Conservation (phyloP, 2,888 invertebrate genomes). For the Cephonodes hylas region DNA sequence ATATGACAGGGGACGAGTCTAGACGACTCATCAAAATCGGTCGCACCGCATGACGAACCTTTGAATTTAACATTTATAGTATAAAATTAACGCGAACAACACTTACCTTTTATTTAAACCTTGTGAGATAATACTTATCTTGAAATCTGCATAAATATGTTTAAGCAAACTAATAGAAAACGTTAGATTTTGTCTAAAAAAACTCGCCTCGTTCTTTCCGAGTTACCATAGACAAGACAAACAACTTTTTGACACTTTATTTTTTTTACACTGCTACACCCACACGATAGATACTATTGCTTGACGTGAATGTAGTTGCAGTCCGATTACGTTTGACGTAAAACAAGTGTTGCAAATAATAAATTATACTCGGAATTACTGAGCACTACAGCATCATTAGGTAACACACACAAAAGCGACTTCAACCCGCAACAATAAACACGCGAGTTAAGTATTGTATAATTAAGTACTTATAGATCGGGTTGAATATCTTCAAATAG, state of each 20-base stretch:
- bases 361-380: background rate
- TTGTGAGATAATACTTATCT: constrained; percentile 32
- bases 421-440: background rate
- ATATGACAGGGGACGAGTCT: constrained; percentile 52
- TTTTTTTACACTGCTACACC: background rate
- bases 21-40: constrained; percentile 63
- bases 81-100: background rate
- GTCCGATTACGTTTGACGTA: background rate
- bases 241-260: constrained; percentile 1
- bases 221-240: constrained; percentile 36
- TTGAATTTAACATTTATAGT: constrained; percentile 25
- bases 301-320: background rate
- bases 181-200: constrained; percentile 53
- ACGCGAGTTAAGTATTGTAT: background rate
- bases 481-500: background rate
- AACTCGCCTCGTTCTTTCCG: constrained; percentile 48
- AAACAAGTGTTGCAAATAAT: background rate
- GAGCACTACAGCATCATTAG: background rate
- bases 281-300: background rate
- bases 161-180: constrained; percentile 36
- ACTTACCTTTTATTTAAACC: constrained; percentile 47
- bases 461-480: background rate
- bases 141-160: constrained; percentile 35
- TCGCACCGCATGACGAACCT: constrained; percentile 31
- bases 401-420: background rate